Percentiles rank a stretch among this genome's conserved stretches.
phyloP scores from a whole-genome alignment of 2,113 vertebrate genomes.

The Melospiza georgiana region DNA sequence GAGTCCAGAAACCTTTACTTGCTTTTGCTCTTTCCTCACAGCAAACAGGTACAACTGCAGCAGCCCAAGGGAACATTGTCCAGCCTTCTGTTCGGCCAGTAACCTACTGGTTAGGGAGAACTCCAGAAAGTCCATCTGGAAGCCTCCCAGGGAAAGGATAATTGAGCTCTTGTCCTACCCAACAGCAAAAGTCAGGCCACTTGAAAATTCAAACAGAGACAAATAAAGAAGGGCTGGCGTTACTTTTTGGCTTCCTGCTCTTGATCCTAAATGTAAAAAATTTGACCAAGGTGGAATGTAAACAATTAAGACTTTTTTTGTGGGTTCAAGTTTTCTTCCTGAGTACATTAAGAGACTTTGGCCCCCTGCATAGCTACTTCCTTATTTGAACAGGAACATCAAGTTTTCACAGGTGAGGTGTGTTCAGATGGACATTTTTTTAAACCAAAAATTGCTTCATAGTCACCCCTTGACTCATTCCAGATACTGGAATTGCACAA shows the following conservation, averaged over 20 bases:
- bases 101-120: not conserved
- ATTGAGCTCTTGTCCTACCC: not conserved
- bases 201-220: not conserved
- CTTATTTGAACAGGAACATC: not conserved
- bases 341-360: not conserved
- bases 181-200: not conserved
- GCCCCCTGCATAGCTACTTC: not conserved
- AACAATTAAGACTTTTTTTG: not conserved
- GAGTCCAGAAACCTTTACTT: not conserved
- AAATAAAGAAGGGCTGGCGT: not conserved
- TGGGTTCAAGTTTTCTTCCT: not conserved
- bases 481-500: not conserved
- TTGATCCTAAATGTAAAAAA: not conserved
- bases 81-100: not conserved
- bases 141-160: not conserved
- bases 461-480: not conserved
- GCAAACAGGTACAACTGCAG: not conserved
- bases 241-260: not conserved
- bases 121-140: not conserved
- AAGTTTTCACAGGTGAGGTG: not conserved
- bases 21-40: not conserved
- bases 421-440: not conserved
- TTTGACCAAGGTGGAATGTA: not conserved
- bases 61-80: not conserved
- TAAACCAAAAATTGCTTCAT: not conserved